A percentile compares a stretch with the other conserved stretches of the same genome.
Evolutionary conservation across 2,113 vertebrate genomes (phyloP).

Genomic region (Otis tarda): DNA sequence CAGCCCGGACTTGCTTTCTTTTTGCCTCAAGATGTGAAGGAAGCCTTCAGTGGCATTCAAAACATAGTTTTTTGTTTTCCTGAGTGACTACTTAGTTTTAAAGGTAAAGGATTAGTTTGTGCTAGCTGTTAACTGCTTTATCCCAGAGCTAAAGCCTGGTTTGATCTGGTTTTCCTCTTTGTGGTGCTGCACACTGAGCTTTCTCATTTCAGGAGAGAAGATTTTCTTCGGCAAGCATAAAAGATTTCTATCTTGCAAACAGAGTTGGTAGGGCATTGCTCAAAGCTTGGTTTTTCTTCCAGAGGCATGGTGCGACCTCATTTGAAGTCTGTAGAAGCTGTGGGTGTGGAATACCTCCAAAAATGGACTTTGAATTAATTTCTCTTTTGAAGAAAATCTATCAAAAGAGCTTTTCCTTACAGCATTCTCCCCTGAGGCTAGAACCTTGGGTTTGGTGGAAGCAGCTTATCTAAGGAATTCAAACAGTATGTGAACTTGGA

Average conservation of each 20-base stretch:
- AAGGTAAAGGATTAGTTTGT: constrained; percentile 26
- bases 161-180: constrained; percentile 21
- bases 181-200: neutral
- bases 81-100: neutral
- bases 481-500: constrained; percentile 33
- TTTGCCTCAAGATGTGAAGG: constrained; percentile 4
- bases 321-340: neutral
- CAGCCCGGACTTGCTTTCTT: constrained; percentile 52
- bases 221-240: neutral
- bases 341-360: neutral
- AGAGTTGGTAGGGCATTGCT: neutral
- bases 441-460: constrained; percentile 39
- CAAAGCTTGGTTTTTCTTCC: neutral
- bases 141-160: neutral
- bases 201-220: neutral
- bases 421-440: constrained; percentile 30
- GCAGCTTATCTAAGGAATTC: constrained; percentile 76
- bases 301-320: neutral
- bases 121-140: neutral
- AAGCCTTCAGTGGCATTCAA: constrained; percentile 4
- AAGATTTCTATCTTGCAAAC: neutral
- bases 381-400: constrained; percentile 45
- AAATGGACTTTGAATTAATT: constrained; percentile 39
- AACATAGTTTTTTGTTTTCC: constrained; percentile 48
- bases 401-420: constrained; percentile 52